Conservation (phyloP, 2,888 invertebrate species). For the Bimastos eiseni region DNA sequence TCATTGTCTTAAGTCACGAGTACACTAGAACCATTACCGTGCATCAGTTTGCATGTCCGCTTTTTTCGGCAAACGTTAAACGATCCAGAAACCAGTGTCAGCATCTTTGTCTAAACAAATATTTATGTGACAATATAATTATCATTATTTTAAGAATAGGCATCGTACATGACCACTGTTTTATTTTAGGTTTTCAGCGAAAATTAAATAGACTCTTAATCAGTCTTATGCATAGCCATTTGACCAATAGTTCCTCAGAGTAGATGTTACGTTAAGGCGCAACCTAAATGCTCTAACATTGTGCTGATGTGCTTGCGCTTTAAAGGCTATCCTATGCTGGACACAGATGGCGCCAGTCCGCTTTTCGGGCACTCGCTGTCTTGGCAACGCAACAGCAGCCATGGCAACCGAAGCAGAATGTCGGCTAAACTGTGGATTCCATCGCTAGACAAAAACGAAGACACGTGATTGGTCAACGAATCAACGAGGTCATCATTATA, state of each 20-base stretch:
- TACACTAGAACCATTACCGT: too few species aligned
- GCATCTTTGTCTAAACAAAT: too few species aligned
- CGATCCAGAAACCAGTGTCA: too few species aligned
- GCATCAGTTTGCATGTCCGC: too few species aligned
- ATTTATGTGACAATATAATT: too few species aligned
- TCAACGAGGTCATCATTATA: not conserved
- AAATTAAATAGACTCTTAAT: too few species aligned
- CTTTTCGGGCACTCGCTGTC: slow-evolving; percentile 73
- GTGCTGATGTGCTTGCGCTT: not conserved
- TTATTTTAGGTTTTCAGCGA: too few species aligned
- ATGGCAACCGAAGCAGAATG: slow-evolving; percentile 56
- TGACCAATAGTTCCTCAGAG: not conserved
- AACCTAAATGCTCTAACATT: not conserved
- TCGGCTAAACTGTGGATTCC: slow-evolving; percentile 91
- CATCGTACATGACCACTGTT: too few species aligned
- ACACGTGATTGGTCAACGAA: not conserved
- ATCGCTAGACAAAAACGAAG: not conserved
- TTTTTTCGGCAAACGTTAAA: too few species aligned
- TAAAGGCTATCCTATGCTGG: slow-evolving; percentile 48
- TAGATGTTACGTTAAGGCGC: not conserved
- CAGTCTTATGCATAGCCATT: too few species aligned
- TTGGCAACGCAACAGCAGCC: slow-evolving; percentile 74
- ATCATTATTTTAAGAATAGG: too few species aligned
- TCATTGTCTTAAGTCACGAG: too few species aligned
- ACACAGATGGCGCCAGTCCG: not conserved